A percentile compares a stretch with the other conserved stretches of the same genome.
phyloP scores from a whole-genome alignment of 2,797 vertebrate species.

The Monodelphis domestica region DNA sequence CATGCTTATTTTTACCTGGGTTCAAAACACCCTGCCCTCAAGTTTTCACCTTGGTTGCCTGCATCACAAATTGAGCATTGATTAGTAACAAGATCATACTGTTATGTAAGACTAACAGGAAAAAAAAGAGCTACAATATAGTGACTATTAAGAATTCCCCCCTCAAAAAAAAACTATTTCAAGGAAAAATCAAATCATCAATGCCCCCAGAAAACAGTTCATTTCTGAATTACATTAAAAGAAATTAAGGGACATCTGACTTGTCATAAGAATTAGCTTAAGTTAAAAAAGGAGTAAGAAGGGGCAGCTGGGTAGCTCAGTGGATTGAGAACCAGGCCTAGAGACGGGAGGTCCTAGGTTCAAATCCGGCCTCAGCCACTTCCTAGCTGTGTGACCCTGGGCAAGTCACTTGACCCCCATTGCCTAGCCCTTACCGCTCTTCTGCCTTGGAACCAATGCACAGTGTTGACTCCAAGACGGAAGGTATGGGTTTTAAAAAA shows the following conservation, averaged over 20 bases:
- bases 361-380: too few relatives aligned
- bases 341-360: too few relatives aligned
- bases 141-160: not conserved
- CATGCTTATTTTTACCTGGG: not conserved
- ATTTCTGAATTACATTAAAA: not conserved
- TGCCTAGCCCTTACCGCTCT: too few relatives aligned
- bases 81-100: not conserved
- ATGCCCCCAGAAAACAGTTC: not conserved
- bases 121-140: not conserved
- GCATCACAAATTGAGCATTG: not conserved
- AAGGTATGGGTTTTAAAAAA: too few relatives aligned
- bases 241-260: not conserved
- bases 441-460: too few relatives aligned
- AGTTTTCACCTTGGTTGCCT: too few relatives aligned
- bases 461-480: too few relatives aligned
- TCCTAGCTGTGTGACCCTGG: too few relatives aligned
- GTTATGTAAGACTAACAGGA: not conserved
- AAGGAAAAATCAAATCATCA: slow-evolving; percentile 1
- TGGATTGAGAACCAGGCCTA: too few relatives aligned
- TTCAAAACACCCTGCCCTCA: not conserved
- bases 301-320: too few relatives aligned
- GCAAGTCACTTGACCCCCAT: too few relatives aligned
- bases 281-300: not conserved
- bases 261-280: not conserved
- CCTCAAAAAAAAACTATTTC: not conserved